A percentile compares a stretch with the other conserved stretches of the same genome.
phyloP scores from a whole-genome alignment of 2,113 vertebrate genomes.

The Falco punctatus region DNA sequence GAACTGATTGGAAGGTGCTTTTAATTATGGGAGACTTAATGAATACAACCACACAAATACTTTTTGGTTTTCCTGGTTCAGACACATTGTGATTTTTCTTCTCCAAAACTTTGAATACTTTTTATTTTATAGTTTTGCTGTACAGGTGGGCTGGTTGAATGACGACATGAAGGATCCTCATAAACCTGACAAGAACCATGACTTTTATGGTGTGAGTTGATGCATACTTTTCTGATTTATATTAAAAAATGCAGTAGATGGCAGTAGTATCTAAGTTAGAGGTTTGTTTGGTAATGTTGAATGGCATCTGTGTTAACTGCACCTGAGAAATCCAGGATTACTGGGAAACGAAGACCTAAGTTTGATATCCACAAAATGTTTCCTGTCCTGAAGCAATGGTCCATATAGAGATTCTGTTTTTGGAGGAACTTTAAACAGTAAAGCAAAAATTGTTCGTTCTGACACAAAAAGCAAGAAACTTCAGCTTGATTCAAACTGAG shows the following conservation, averaged over 20 bases:
- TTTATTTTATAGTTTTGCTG: not conserved
- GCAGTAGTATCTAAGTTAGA: not conserved
- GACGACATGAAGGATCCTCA: not conserved
- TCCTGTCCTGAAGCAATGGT: not conserved
- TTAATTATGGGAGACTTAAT: not conserved
- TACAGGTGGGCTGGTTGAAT: not conserved
- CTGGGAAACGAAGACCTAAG: not conserved
- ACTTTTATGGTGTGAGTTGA: not conserved
- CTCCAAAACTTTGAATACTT: not conserved
- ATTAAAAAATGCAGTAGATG: not conserved
- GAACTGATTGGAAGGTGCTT: not conserved
- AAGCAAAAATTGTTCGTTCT: not conserved
- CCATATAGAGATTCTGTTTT: not conserved
- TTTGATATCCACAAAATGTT: not conserved
- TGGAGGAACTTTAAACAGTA: not conserved
- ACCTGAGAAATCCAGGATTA: not conserved
- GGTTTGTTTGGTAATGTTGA: not conserved
- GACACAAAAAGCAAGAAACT: not conserved
- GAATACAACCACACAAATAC: not conserved
- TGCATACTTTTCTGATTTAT: not conserved
- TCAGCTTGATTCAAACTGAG: not conserved
- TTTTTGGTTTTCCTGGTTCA: not conserved
- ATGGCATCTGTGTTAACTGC: not conserved
- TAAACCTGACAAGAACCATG: not conserved
- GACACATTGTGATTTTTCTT: not conserved